Evolutionary conservation across 2,888 invertebrate species (phyloP).

Genomic region (Abscondita cerata): DNA sequence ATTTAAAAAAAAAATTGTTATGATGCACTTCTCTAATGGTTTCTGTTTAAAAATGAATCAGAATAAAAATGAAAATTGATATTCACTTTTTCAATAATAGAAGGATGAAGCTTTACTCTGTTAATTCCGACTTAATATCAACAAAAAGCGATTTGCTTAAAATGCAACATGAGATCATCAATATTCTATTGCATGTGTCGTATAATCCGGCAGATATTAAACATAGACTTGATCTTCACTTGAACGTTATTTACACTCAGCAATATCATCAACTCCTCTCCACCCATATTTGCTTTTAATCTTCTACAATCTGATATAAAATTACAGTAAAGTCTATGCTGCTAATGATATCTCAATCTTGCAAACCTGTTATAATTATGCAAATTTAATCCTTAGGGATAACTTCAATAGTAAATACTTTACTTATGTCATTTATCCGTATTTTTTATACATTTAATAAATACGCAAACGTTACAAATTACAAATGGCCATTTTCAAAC

Average conservation of each 20-base stretch:
- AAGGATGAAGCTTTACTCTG: no score
- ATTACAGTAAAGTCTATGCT: neutral
- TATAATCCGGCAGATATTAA: slow-evolving; percentile 18
- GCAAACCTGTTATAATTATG: slow-evolving; percentile 10
- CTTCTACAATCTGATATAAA: slow-evolving; percentile 3
- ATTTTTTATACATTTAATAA: neutral
- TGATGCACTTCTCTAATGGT: no score
- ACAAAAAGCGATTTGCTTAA: slow-evolving; percentile 16
- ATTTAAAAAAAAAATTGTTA: no score
- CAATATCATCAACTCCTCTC: neutral
- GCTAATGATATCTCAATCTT: slow-evolving; percentile 4
- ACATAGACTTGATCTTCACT: neutral
- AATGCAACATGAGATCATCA: slow-evolving; percentile 27
- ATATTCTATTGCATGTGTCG: slow-evolving; percentile 26
- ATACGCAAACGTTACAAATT: neutral
- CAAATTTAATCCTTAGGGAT: slow-evolving; percentile 4
- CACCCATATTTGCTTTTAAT: slow-evolving; percentile 5
- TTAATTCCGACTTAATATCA: no score
- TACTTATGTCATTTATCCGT: neutral
- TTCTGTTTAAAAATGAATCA: no score
- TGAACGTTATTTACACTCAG: neutral
- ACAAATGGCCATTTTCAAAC: neutral
- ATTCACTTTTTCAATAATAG: no score
- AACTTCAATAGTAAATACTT: slow-evolving; percentile 1
- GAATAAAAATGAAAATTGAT: no score